Evolutionary conservation across 2,797 vertebrate genomes (phyloP).

Genomic region (Parauchenoglanis ngamensis): DNA sequence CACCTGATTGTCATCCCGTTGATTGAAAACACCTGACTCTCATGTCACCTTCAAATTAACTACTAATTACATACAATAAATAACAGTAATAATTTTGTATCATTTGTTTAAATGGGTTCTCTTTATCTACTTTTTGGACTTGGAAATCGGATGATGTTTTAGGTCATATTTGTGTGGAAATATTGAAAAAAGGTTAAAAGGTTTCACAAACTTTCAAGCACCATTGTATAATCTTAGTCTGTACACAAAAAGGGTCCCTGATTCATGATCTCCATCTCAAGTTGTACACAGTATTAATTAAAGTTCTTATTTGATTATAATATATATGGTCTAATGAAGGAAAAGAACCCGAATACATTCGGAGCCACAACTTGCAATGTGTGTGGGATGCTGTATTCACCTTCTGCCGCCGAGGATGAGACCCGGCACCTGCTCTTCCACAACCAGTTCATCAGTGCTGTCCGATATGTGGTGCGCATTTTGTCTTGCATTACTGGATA

Average conservation of each 20-base stretch:
- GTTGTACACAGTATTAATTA: neutral
- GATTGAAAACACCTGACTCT: too few species aligned
- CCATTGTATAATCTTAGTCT: neutral
- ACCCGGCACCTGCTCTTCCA: conserved; percentile 96
- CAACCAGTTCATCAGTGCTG: conserved; percentile 98
- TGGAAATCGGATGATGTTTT: too few species aligned
- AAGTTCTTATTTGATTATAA: neutral
- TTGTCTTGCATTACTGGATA: neutral
- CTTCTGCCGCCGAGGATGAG: conserved; percentile 94
- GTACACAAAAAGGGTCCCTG: neutral
- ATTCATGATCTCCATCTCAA: too few species aligned
- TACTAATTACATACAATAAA: too few species aligned
- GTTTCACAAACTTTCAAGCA: too few species aligned
- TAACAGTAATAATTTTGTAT: too few species aligned
- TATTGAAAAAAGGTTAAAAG: too few species aligned
- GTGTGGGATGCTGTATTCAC: conserved; percentile 98
- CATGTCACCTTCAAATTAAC: too few species aligned
- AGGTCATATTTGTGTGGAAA: too few species aligned
- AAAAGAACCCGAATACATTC: conserved; percentile 92
- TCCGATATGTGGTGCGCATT: conserved; percentile 93
- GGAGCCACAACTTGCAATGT: conserved; percentile 91
- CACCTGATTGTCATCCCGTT: too few species aligned
- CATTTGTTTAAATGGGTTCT: too few species aligned
- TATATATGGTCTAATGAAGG: conserved; percentile 69
- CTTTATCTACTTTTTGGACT: too few species aligned